A percentile compares a stretch with the other conserved stretches of the same genome.
These are phyloP conservation scores for Meandrina meandrites DNA, from an alignment of 92 coral and sea anemone species.

Conservation along the genomic window DNA sequence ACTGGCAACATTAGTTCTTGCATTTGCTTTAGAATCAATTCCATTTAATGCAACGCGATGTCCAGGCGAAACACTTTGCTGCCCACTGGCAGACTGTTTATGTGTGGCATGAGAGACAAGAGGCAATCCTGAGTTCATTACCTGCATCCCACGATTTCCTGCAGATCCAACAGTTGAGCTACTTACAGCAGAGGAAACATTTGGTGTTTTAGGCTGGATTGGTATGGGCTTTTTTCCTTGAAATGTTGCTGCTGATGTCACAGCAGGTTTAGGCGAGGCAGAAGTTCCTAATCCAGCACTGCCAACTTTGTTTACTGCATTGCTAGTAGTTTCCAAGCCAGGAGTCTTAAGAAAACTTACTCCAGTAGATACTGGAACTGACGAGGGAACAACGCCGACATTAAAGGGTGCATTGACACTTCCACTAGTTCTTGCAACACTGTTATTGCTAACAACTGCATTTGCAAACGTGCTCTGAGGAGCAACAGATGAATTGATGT, in stretches of 20 bases:
- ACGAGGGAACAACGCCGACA: conserved; percentile 33
- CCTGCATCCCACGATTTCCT: conserved; percentile 23
- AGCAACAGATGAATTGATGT: conserved; percentile 1
- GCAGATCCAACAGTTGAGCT: conserved; percentile 24
- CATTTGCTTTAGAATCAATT: conserved; percentile 27
- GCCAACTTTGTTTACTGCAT: conserved; percentile 18
- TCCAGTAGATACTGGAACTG: conserved; percentile 43
- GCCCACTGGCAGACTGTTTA: conserved; percentile 25
- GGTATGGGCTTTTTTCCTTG: conserved; percentile 90
- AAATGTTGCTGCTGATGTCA: conserved; percentile 44
- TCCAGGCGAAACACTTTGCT: conserved; percentile 21
- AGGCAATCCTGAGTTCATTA: conserved; percentile 25
- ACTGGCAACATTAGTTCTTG: conserved; percentile 15
- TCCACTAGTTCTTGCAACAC: conserved; percentile 27
- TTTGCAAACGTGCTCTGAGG: conserved; percentile 32
- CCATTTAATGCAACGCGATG: conserved; percentile 39
- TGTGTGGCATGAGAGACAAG: conserved; percentile 26
- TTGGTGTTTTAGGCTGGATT: conserved; percentile 82
- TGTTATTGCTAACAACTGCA: conserved; percentile 22
- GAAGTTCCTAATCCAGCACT: conserved; percentile 20
- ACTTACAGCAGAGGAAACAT: conserved; percentile 42
- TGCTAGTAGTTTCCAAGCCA: conserved; percentile 7
- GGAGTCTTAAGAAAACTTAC: conserved; percentile 35
- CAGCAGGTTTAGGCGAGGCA: conserved; percentile 12
- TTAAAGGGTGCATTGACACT: neutral